phyloP scores from a whole-genome alignment of 2,797 vertebrate genomes.

The Tympanoctomys barrerae region DNA sequence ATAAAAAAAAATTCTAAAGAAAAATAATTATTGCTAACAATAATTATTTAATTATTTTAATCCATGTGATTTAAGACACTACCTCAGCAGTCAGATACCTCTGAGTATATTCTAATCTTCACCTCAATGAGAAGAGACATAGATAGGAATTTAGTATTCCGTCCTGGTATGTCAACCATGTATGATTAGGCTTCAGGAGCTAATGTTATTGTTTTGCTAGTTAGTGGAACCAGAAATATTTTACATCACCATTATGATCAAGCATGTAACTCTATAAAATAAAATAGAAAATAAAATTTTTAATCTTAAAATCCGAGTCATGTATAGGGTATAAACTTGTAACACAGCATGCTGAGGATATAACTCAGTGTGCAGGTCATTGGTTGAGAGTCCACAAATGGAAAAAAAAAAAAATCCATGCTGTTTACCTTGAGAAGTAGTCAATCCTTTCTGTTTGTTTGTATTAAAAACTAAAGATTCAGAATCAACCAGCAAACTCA shows the following conservation, averaged over 20 bases:
- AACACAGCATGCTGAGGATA: not conserved
- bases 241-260: not conserved
- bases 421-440: slow-evolving; percentile 43
- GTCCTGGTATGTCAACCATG: not conserved
- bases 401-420: not conserved
- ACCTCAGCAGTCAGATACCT: not conserved
- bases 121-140: slow-evolving; percentile 8
- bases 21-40: not conserved
- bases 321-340: not conserved
- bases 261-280: not conserved
- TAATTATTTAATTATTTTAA: not conserved
- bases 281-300: slow-evolving; percentile 3
- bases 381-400: not conserved
- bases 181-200: not conserved
- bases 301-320: not conserved
- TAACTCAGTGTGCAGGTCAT: not conserved
- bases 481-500: not conserved
- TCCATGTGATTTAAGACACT: slow-evolving; percentile 6
- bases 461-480: not conserved
- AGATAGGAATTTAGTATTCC: slow-evolving; percentile 10
- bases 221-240: not conserved
- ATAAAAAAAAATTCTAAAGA: not conserved
- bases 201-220: not conserved
- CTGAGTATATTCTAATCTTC: slow-evolving; percentile 31
- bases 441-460: not conserved